These are phyloP conservation scores for Ceratoteleas bidentatus DNA, from an alignment of 1,140 invertebrate genomes.

Conservation along the genomic window DNA sequence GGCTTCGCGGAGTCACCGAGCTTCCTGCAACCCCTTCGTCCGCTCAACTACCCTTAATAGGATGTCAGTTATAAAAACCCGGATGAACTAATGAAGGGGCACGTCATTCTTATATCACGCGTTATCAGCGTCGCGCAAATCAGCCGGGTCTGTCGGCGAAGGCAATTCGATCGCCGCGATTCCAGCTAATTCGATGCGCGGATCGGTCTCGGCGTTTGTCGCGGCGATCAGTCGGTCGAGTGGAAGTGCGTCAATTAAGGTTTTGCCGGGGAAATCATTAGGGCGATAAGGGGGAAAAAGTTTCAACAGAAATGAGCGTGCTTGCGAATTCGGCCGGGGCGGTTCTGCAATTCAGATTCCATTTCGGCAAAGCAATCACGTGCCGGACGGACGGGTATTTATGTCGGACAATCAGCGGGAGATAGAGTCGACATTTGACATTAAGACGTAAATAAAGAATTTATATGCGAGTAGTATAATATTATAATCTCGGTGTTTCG, in stretches of 20 bases:
- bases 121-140: constrained; percentile 43
- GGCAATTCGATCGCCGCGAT: constrained; percentile 1
- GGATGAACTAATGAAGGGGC: constrained; percentile 60
- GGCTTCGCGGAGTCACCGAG: constrained; percentile 49
- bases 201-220: no score
- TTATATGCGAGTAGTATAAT: constrained; percentile 31
- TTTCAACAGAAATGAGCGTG: no score
- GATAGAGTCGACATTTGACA: not conserved
- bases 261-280: no score
- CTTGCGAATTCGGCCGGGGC: no score
- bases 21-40: constrained; percentile 60
- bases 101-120: constrained; percentile 46
- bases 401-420: not conserved
- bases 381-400: not conserved
- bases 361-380: not conserved
- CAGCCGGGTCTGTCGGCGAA: constrained; percentile 2
- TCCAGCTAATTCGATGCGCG: constrained; percentile 4
- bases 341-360: no score
- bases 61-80: constrained; percentile 65
- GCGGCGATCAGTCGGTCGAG: no score
- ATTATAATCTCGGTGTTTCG: constrained; percentile 40
- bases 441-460: constrained; percentile 36
- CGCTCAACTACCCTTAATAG: constrained; percentile 62
- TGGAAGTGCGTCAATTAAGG: no score
- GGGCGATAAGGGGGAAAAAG: no score